Conservation (phyloP, 2,113 vertebrate species). For the Alouatta palliata region DNA sequence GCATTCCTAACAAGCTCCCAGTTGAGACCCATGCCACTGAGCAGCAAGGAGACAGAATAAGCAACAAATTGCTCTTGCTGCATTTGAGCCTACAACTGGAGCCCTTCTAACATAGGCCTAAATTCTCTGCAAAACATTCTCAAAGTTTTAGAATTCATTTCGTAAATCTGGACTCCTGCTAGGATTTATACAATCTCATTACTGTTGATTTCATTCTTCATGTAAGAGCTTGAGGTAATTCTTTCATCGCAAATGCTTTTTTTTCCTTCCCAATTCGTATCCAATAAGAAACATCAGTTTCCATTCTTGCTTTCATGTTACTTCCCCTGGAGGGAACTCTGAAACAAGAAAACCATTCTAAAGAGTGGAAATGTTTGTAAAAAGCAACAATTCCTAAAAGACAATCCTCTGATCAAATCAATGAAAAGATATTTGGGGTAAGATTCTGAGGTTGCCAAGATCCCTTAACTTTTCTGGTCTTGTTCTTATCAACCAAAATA, state of each 20-base stretch:
- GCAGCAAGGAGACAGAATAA: background rate
- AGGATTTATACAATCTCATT: background rate
- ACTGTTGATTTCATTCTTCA: slow-evolving; percentile 36
- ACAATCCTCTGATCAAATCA: background rate
- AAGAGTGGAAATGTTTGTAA: slow-evolving; percentile 32
- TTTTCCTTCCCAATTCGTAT: background rate
- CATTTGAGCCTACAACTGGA: background rate
- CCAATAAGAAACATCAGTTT: slow-evolving; percentile 45
- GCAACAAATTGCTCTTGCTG: background rate
- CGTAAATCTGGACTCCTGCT: background rate
- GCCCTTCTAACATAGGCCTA: background rate
- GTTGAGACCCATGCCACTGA: background rate
- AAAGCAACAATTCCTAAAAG: background rate
- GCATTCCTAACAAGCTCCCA: background rate
- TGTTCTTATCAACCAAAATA: background rate
- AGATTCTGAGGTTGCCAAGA: background rate
- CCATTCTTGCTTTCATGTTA: background rate
- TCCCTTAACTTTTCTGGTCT: background rate
- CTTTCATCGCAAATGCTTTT: background rate
- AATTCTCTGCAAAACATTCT: background rate
- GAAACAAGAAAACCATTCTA: slow-evolving; percentile 34
- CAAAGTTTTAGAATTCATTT: background rate
- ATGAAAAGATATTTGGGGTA: background rate
- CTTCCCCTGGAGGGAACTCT: slow-evolving; percentile 22
- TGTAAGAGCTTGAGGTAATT: slow-evolving; percentile 20